These are phyloP conservation scores for Patella caerulea DNA, from an alignment of 2,888 invertebrate genomes.

Conservation along the genomic window DNA sequence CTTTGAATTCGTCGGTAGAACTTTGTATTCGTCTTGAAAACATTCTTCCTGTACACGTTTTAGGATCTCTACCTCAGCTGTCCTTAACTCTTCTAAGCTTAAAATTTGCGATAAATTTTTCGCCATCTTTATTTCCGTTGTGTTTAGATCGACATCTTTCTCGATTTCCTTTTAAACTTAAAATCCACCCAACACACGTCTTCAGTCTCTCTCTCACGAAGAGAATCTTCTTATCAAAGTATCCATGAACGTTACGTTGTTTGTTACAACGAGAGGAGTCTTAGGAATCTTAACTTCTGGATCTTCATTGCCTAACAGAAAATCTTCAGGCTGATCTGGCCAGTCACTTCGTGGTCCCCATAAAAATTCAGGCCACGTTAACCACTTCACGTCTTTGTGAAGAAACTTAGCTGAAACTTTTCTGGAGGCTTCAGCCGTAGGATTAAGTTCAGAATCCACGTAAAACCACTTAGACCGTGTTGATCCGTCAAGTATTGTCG, in stretches of 20 bases:
- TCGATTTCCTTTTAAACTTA: neutral
- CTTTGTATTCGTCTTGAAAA: neutral
- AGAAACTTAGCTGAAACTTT: too few species aligned
- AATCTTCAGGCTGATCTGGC: neutral
- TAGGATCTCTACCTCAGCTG: neutral
- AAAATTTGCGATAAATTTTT: too few species aligned
- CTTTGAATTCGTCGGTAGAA: neutral
- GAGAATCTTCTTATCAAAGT: slow-evolving; percentile 11
- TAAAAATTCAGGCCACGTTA: too few species aligned
- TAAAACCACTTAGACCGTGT: too few species aligned
- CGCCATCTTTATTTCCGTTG: too few species aligned
- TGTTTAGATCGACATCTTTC: too few species aligned
- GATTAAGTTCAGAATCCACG: too few species aligned
- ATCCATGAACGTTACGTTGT: neutral
- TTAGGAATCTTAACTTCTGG: neutral
- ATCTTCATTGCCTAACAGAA: neutral
- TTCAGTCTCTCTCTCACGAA: neutral
- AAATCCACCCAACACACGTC: slow-evolving; percentile 1
- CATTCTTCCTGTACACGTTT: neutral
- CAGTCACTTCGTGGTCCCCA: neutral
- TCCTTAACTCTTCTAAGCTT: neutral
- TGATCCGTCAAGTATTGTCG: too few species aligned
- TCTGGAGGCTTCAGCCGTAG: too few species aligned
- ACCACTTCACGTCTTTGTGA: too few species aligned
- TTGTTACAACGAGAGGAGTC: too few species aligned